phyloP scores from a whole-genome alignment of 2,888 invertebrate genomes.

The Coenonympha arcania region DNA sequence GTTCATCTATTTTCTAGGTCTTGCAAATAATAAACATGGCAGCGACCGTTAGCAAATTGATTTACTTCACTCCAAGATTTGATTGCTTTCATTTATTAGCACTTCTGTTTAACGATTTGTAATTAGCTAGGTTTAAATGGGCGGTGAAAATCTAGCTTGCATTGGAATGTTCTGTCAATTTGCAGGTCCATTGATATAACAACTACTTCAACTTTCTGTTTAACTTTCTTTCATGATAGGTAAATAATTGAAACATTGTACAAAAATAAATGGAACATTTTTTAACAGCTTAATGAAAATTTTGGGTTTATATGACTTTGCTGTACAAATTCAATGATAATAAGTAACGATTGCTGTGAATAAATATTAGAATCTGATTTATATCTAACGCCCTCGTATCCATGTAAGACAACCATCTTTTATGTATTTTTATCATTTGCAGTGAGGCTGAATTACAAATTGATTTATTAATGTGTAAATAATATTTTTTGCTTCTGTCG shows the following conservation, averaged over 20 bases:
- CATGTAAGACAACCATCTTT: conserved; percentile 15
- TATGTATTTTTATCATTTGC: conserved; percentile 19
- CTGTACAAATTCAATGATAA: conserved; percentile 20
- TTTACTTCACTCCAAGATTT: conserved; percentile 10
- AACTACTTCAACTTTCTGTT: no score
- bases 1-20: conserved; percentile 12
- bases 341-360: conserved; percentile 13
- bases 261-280: no score
- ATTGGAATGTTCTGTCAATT: no score
- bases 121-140: no score
- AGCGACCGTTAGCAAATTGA: conserved; percentile 18
- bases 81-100: conserved; percentile 8
- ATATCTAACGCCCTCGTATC: conserved; percentile 11
- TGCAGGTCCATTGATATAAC: no score
- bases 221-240: no score
- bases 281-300: no score
- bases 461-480: not conserved
- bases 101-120: not conserved
- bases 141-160: no score
- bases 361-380: conserved; percentile 12
- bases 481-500: not conserved
- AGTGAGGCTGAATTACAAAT: not conserved
- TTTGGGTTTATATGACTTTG: no score
- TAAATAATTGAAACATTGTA: no score
- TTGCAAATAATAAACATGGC: conserved; percentile 11